phyloP scores from a whole-genome alignment of 2,888 invertebrate species.

The Stictocephala bisonia region DNA sequence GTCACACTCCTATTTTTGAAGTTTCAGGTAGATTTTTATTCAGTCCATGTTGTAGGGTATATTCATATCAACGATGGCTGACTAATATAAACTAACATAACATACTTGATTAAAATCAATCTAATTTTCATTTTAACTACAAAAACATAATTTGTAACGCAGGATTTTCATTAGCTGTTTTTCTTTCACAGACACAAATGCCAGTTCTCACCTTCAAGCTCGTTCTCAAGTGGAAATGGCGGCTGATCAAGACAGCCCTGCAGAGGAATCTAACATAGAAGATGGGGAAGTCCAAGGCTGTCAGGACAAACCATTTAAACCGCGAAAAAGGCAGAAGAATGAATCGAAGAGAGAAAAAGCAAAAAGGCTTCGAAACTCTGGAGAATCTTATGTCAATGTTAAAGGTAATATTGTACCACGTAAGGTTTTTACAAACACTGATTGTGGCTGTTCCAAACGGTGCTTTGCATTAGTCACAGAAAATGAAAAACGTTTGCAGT shows the following conservation, averaged over 20 bases:
- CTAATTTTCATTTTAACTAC: too few species aligned
- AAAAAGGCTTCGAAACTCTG: constrained; percentile 39
- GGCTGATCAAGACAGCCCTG: constrained; percentile 23
- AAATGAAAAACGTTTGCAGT: constrained; percentile 29
- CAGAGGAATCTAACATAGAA: constrained; percentile 16
- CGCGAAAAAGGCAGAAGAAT: constrained; percentile 33
- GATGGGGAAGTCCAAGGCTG: constrained; percentile 39
- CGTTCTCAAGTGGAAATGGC: constrained; percentile 7
- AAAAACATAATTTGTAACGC: neutral
- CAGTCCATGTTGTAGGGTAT: too few species aligned
- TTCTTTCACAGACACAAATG: constrained; percentile 24
- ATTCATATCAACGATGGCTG: too few species aligned
- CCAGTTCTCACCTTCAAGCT: constrained; percentile 15
- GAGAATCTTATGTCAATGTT: constrained; percentile 41
- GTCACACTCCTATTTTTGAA: too few species aligned
- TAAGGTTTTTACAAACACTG: constrained; percentile 37
- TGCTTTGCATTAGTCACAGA: constrained; percentile 35
- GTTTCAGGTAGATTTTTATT: too few species aligned
- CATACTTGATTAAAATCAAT: too few species aligned
- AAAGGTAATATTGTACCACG: constrained; percentile 46
- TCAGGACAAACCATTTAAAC: constrained; percentile 39
- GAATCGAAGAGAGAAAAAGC: constrained; percentile 35
- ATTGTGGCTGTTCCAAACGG: constrained; percentile 43
- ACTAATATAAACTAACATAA: too few species aligned
- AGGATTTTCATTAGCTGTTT: constrained; percentile 34